Conservation (phyloP, 2,113 vertebrate species). For the Campylomormyrus tamandua region DNA sequence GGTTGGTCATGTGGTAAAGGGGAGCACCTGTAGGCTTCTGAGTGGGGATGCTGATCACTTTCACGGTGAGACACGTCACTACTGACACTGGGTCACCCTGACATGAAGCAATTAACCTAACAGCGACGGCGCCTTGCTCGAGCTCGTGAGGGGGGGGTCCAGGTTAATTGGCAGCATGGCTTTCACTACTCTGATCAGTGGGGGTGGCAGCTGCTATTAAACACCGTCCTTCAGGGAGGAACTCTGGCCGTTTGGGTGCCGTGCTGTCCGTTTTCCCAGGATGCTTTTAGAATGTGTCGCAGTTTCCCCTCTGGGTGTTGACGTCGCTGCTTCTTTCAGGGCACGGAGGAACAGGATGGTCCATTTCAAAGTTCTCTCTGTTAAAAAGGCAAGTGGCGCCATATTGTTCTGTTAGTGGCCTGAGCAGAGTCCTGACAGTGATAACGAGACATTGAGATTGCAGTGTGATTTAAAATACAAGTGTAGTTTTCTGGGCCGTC, state of each 20-base stretch:
- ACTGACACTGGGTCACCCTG: background rate
- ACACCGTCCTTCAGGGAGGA: background rate
- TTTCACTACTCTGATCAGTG: background rate
- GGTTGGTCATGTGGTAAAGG: background rate
- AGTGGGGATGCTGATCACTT: background rate
- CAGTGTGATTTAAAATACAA: background rate
- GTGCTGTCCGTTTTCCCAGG: background rate
- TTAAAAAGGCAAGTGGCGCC: background rate
- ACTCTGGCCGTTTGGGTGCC: background rate
- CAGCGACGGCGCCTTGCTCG: background rate
- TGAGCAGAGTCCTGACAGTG: background rate
- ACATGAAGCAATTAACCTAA: constrained; percentile 18
- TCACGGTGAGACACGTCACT: background rate
- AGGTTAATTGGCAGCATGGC: constrained; percentile 12
- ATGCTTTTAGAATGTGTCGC: background rate
- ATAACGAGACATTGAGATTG: background rate
- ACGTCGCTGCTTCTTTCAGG: background rate
- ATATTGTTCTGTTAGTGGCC: background rate
- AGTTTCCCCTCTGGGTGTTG: background rate
- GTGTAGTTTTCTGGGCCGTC: background rate
- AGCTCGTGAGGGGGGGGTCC: background rate
- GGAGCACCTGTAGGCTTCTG: background rate
- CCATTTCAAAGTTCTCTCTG: background rate
- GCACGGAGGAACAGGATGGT: background rate
- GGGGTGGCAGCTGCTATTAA: background rate